Evolutionary conservation across 1,140 invertebrate species (phyloP).

Genomic region (Heterodera schachtii): DNA sequence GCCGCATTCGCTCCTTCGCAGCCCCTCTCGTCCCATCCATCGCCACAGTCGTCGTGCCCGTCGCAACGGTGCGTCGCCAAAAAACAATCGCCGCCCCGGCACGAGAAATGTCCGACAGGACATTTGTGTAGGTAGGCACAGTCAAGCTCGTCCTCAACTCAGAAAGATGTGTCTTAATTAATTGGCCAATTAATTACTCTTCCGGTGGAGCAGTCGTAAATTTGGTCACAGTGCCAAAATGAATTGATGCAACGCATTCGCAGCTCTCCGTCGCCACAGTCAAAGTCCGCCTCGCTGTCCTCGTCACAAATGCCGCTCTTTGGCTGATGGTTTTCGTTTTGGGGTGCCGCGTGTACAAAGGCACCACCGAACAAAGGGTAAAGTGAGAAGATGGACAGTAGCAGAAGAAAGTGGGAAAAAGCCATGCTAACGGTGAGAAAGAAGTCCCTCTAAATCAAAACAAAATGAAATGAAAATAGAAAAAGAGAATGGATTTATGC

Average conservation of each 20-base stretch:
- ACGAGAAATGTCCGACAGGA: not conserved
- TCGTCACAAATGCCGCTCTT: not conserved
- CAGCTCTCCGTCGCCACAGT: conserved; percentile 18
- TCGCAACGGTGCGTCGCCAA: conserved; percentile 14
- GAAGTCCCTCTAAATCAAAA: no score
- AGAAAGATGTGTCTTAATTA: not conserved
- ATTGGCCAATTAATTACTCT: not conserved
- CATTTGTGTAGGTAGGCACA: conserved; percentile 13
- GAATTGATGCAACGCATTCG: conserved; percentile 3
- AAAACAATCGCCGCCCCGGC: conserved; percentile 13
- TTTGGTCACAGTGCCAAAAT: conserved; percentile 14
- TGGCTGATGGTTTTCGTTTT: not conserved
- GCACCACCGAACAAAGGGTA: not conserved
- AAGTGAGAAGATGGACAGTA: not conserved
- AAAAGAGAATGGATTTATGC: no score
- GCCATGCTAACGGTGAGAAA: no score
- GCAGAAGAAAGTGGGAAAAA: no score
- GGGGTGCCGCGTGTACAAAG: not conserved
- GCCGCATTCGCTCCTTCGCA: not conserved
- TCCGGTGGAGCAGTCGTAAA: conserved; percentile 21
- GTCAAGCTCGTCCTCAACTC: not conserved
- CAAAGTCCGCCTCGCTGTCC: conserved; percentile 1
- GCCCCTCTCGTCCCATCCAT: conserved; percentile 6
- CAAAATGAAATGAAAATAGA: no score
- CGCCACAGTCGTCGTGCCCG: not conserved